Conservation (phyloP, 2,113 vertebrate genomes). For the Nerophis ophidion region DNA sequence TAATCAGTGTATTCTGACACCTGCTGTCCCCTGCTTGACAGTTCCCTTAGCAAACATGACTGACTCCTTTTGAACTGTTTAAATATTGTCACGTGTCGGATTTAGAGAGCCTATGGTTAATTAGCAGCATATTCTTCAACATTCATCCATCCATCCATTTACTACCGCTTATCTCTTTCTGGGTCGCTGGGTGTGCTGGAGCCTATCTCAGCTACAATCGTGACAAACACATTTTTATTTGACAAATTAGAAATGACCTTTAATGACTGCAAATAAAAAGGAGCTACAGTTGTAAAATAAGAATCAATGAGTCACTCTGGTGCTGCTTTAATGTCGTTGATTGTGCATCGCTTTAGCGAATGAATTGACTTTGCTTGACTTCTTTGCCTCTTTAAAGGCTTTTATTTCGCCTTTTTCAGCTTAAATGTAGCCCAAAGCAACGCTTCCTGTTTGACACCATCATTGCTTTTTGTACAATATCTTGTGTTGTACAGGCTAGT, state of each 20-base stretch:
- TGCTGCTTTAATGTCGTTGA: slow-evolving; percentile 50
- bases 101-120: neutral
- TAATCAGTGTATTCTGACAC: neutral
- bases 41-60: neutral
- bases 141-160: no score
- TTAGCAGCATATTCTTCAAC: neutral
- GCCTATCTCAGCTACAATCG: no score
- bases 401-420: slow-evolving; percentile 1
- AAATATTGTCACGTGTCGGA: no score
- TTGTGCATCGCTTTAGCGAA: slow-evolving; percentile 27
- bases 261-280: slow-evolving; percentile 14
- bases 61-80: neutral
- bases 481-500: no score
- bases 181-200: no score
- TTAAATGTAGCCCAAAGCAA: slow-evolving; percentile 27
- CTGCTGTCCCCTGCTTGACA: neutral
- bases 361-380: slow-evolving; percentile 27
- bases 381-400: slow-evolving; percentile 21
- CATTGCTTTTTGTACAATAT: slow-evolving; percentile 19
- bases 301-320: slow-evolving; percentile 36
- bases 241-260: slow-evolving; percentile 13
- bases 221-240: neutral
- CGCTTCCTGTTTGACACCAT: slow-evolving; percentile 50
- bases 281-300: neutral
- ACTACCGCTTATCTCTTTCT: no score